phyloP scores from a whole-genome alignment of 64 coral and sea anemone genomes.

The Acropora tenuis region DNA sequence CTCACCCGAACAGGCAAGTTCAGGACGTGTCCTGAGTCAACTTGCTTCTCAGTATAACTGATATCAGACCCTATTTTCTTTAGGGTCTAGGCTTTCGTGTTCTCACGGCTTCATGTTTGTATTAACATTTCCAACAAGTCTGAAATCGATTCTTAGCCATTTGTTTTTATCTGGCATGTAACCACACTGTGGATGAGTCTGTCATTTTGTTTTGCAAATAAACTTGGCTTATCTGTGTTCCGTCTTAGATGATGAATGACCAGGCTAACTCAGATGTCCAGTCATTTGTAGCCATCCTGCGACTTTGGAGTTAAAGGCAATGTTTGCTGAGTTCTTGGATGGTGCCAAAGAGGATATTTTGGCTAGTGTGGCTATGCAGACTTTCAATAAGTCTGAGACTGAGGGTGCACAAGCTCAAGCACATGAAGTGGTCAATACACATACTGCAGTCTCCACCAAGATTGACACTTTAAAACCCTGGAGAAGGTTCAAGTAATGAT shows the following conservation, averaged over 20 bases:
- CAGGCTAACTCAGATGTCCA: neutral
- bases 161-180: neutral
- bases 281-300: neutral
- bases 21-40: too few relatives aligned
- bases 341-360: conserved; percentile 3
- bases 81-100: too few relatives aligned
- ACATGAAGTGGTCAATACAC: neutral
- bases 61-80: too few relatives aligned
- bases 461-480: neutral
- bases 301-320: neutral
- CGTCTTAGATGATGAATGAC: neutral
- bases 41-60: too few relatives aligned
- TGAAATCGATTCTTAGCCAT: too few relatives aligned
- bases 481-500: neutral
- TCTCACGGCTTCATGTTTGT: too few relatives aligned
- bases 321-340: neutral
- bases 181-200: neutral
- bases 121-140: too few relatives aligned
- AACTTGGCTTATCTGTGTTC: neutral
- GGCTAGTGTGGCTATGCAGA: neutral
- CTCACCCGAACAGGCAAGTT: too few relatives aligned
- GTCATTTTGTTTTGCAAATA: neutral
- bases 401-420: neutral
- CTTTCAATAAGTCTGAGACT: neutral
- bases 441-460: neutral